These are phyloP conservation scores for Nesidiocoris tenuis DNA, from an alignment of 2,888 invertebrate genomes.

Conservation along the genomic window DNA sequence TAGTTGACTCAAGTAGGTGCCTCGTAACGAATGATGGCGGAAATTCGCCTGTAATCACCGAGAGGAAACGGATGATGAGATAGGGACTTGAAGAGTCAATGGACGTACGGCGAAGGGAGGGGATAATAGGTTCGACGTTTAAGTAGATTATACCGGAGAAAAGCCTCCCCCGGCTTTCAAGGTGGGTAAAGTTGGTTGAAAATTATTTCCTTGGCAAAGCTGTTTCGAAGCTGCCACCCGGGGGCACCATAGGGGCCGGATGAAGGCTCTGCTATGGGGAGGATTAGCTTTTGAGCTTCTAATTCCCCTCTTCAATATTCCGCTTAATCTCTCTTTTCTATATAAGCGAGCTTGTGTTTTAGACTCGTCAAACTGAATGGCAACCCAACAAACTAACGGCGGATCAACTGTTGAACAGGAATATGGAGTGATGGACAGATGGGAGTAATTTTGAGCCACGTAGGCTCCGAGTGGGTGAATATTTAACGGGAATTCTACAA, in stretches of 20 bases:
- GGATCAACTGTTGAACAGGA: neutral
- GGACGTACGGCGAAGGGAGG: neutral
- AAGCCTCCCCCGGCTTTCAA: neutral
- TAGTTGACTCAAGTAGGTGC: too few relatives aligned
- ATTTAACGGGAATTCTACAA: too few relatives aligned
- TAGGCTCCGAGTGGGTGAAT: too few relatives aligned
- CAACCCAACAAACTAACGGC: conserved; percentile 22
- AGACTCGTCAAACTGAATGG: conserved; percentile 7
- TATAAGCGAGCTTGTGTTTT: conserved; percentile 17
- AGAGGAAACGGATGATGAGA: conserved; percentile 3
- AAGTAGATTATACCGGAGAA: conserved; percentile 21
- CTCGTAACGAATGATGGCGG: too few relatives aligned
- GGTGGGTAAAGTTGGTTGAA: conserved; percentile 28
- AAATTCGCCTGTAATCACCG: neutral
- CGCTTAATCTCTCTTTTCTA: conserved; percentile 2
- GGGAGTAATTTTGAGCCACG: too few relatives aligned
- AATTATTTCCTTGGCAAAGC: conserved; percentile 20
- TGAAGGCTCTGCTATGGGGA: conserved; percentile 11
- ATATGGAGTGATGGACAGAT: too few relatives aligned
- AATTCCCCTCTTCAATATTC: conserved; percentile 22
- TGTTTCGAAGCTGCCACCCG: neutral
- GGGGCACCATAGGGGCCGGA: conserved; percentile 3
- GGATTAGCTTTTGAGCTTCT: conserved; percentile 19
- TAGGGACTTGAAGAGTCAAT: neutral
- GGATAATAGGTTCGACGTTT: conserved; percentile 33